Evolutionary conservation across 1,140 invertebrate species (phyloP), one percentile per base, ranked within the genome.

Genomic region (Geopemphigus sp.): DNA sequence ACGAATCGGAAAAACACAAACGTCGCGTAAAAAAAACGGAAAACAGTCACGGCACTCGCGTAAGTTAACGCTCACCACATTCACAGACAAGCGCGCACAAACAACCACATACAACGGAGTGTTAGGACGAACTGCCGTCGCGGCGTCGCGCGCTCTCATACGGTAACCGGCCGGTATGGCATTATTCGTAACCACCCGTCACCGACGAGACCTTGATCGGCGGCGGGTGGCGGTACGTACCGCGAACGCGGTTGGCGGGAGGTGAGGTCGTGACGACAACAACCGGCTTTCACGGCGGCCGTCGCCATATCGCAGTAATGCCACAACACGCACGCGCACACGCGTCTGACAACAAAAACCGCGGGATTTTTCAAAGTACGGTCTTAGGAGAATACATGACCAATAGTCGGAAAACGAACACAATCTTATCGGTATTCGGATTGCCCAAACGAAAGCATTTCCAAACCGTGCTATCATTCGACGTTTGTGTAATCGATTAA

Each of bases 261-360:
- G 29, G 5, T 15, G 14, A 29, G 12, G 56, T 22, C n/a, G 54
- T 8, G 17, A 50, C 64, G 29, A 6, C 14, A 50, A 50, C 64
- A 68, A 68, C 64, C 64, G 64, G 64, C 64, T 68, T n/a, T 11
- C 39, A 12, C 32, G 32, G 15, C 29, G 56, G n/a, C n/a, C n/a
- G n/a, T n/a, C n/a, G n/a, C n/a, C n/a, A n/a, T n/a, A n/a, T 22
- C 47, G 17, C 72, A 76, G 73, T 76, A 19, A 45, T 76, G 73
- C 73, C 73, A 76, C 73, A 74, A 74, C 72, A 74, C 72, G 50
- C 70, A 56, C 66, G 66, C 66, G 45, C 66, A 68, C 39, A 5
- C 17, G 66, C 45, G 22, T 26, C 6, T 19, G 19, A n/a, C 10
- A n/a, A n/a, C 14, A 5, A 8, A 26, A 68, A 68, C 24, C n/a